Evolutionary conservation across 2,888 invertebrate genomes (phyloP).

Genomic region (Gryllus longicercus): DNA sequence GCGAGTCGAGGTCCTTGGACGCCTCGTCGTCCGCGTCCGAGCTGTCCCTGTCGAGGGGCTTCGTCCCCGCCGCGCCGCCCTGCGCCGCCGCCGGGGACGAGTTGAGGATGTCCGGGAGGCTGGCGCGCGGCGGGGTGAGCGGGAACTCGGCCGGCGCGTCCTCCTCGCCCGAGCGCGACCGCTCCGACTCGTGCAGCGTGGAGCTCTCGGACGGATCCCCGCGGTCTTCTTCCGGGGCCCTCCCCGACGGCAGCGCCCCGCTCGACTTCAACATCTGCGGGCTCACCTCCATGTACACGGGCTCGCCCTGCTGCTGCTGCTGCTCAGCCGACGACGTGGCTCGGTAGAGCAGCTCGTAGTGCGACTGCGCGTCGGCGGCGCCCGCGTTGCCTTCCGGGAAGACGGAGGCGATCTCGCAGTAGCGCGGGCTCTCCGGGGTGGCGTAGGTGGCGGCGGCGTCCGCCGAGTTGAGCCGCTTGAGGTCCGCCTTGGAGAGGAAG

Average conservation of each 20-base stretch:
- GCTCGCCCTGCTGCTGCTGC: conserved; percentile 58
- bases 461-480: conserved; percentile 35
- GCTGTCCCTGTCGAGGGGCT: conserved; percentile 49
- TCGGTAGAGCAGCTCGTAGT: conserved; percentile 69
- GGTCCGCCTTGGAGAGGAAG: conserved; percentile 36
- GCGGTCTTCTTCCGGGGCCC: background rate
- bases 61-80: conserved; percentile 38
- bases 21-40: conserved; percentile 82
- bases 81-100: conserved; percentile 40
- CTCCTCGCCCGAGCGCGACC: conserved; percentile 26
- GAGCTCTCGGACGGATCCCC: background rate
- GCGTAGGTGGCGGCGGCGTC: conserved; percentile 35
- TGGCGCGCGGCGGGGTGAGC: conserved; percentile 44
- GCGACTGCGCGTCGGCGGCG: conserved; percentile 45
- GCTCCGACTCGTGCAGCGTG: conserved; percentile 24
- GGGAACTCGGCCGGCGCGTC: conserved; percentile 39
- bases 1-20: conserved; percentile 67
- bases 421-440: conserved; percentile 42
- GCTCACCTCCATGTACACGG: conserved; percentile 80
- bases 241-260: background rate
- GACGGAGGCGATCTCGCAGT: conserved; percentile 43
- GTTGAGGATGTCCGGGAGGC: conserved; percentile 61
- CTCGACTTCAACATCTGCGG: conserved; percentile 25
- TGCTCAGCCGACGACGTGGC: conserved; percentile 48
- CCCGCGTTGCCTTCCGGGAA: conserved; percentile 40